These are phyloP conservation scores for Eidolon dupreanum DNA, from an alignment of 2,797 vertebrate genomes.

Conservation along the genomic window DNA sequence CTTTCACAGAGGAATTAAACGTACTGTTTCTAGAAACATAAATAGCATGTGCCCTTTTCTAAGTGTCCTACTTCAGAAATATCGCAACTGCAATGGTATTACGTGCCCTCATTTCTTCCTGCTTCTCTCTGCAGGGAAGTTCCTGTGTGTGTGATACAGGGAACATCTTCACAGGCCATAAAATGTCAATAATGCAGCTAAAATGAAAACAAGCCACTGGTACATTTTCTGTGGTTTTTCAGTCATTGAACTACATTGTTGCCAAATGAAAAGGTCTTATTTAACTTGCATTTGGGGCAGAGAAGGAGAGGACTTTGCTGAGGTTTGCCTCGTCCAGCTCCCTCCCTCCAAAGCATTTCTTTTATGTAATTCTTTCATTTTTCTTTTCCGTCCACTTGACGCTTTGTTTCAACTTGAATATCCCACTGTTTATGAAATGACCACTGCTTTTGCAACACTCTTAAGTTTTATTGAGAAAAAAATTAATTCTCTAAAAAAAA, in stretches of 20 bases:
- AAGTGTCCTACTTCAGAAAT: constrained; percentile 69
- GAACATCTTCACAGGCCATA: not conserved
- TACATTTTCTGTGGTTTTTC: constrained; percentile 5
- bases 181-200: not conserved
- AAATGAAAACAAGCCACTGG: constrained; percentile 25
- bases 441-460: not conserved
- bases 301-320: not conserved
- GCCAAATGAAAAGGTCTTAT: not conserved
- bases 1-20: constrained; percentile 75
- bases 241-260: not conserved
- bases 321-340: not conserved
- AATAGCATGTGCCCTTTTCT: constrained; percentile 81
- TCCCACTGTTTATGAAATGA: not conserved
- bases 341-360: not conserved
- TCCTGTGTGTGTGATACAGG: not conserved
- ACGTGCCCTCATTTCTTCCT: not conserved
- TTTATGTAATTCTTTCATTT: not conserved
- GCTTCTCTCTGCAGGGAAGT: constrained; percentile 20
- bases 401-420: constrained; percentile 29
- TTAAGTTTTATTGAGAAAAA: constrained; percentile 17
- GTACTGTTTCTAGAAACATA: constrained; percentile 72
- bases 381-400: not conserved
- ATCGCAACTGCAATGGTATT: constrained; percentile 47
- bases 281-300: not conserved
- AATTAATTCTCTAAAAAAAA: not conserved